phyloP scores from a whole-genome alignment of 2,888 invertebrate species.

The Macrophya annulata region DNA sequence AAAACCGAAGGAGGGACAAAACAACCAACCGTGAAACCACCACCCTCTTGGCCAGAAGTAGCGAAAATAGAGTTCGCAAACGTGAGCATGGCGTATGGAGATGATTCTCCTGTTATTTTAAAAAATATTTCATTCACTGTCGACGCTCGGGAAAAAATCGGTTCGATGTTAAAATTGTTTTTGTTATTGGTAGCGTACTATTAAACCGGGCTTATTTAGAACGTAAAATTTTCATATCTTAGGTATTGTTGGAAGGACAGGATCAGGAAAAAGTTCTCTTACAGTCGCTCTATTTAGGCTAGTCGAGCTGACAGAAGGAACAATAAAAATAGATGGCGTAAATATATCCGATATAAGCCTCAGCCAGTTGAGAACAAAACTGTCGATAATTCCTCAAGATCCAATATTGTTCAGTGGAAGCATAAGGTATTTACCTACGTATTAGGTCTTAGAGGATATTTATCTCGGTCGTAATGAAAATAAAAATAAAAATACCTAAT shows the following conservation, averaged over 20 bases:
- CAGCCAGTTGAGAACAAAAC: constrained; percentile 80
- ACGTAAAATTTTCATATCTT: constrained; percentile 47
- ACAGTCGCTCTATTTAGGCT: constrained; percentile 83
- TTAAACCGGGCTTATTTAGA: not conserved
- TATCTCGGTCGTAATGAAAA: not conserved
- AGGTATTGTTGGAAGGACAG: constrained; percentile 80
- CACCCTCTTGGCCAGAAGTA: constrained; percentile 80
- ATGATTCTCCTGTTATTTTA: constrained; percentile 79
- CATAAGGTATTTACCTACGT: constrained; percentile 78
- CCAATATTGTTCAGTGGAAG: constrained; percentile 84
- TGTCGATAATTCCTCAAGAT: constrained; percentile 84
- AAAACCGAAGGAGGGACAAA: constrained; percentile 63
- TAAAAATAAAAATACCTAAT: not conserved
- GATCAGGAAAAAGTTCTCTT: constrained; percentile 83
- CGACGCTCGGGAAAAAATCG: constrained; percentile 82
- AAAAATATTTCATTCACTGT: constrained; percentile 82
- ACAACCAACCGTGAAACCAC: constrained; percentile 61
- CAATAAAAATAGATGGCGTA: constrained; percentile 81
- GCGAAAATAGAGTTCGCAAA: constrained; percentile 81
- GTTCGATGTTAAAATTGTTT: constrained; percentile 72
- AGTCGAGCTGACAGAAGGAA: constrained; percentile 81
- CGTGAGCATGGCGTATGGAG: constrained; percentile 80
- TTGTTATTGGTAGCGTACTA: not conserved
- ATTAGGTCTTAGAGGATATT: not conserved
- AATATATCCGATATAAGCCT: constrained; percentile 77